Percentiles rank a stretch among this genome's conserved stretches.
Conservation (phyloP, 2,113 vertebrate species). For the Tachysurus fulvidraco region DNA sequence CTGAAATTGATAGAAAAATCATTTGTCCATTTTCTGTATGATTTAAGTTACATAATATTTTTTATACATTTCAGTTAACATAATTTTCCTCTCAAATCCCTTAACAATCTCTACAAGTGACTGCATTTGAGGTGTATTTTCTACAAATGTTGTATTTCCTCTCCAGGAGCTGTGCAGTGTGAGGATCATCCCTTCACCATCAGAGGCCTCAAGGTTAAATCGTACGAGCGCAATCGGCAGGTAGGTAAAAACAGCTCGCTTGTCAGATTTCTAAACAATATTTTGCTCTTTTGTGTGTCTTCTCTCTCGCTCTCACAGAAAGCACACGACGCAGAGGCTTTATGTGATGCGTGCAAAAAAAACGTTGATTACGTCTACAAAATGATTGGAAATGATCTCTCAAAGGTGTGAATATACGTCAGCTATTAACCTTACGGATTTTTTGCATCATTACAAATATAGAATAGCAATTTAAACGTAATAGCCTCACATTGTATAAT, state of each 20-base stretch:
- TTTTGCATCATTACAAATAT: not conserved
- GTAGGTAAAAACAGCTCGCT: not conserved
- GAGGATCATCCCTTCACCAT: not conserved
- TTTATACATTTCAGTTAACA: not conserved
- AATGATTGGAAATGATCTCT: not conserved
- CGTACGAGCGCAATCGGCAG: not conserved
- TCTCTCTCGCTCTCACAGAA: not conserved
- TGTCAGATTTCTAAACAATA: not conserved
- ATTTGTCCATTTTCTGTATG: no score
- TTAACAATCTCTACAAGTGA: not conserved
- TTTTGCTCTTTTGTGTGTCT: not conserved
- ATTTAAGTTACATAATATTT: no score
- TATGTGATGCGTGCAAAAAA: rapidly evolving
- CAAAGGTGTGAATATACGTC: not conserved
- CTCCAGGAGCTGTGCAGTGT: not conserved
- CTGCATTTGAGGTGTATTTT: not conserved
- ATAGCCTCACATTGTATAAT: not conserved
- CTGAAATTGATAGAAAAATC: not conserved
- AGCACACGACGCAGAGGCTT: rapidly evolving
- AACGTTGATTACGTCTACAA: not conserved
- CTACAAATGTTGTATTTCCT: not conserved
- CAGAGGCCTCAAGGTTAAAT: not conserved
- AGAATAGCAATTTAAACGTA: not conserved
- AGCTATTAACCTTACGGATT: not conserved
- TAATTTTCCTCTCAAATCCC: not conserved